Base-by-base conservation (phyloP, 2,797 vertebrate species). In the Epinephelus malabaricus region DNA sequence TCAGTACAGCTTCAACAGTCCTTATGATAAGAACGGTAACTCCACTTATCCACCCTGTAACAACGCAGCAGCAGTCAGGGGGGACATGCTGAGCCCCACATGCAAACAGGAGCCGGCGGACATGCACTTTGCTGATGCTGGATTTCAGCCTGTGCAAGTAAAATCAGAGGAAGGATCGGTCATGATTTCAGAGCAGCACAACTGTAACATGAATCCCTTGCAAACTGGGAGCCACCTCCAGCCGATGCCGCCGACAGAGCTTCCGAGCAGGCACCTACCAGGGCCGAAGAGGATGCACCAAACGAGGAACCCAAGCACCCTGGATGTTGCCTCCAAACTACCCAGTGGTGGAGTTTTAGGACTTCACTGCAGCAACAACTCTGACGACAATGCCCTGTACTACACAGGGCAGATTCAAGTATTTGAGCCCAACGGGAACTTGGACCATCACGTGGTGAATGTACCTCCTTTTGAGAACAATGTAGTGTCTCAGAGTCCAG, bases 361-460 rank as follows among this genome's bases (percentile, higher is more conserved):
- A 68, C 72, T 74, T 56, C 30, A 69, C 0, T 46, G 63, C 51
- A 27, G 78, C 56, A 6, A 30, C 10, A 81, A 56, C 0, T 88
- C 58, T 17, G 55, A 88, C 0, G 80, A 91, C 88, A 94, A 81
- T 45, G 69, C 94, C 82, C 88, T 97, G 89, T 97, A 91, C 90
- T 98, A 98, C 89, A 97, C 96, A 0, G 97, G 96, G 23, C 97
- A 97, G 86, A 97, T 98, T 83, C 97, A 96, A 73, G 96, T 98
- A 89, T 97, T 97, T 0, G 95, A 97, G 69, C 93, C 96, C 80
- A 95, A 93, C 8, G 86, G 93, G 7, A 89, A 90, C 92, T 83
- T 95, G 0, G 92, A 92, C 55, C 86, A 69, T 56, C 53, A 73
- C 4, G 45, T 72, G 49, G 47, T 59, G 50, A 59, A 47, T 12